phyloP scores from a whole-genome alignment of 2,888 invertebrate species.

The Drosophila borborema region DNA sequence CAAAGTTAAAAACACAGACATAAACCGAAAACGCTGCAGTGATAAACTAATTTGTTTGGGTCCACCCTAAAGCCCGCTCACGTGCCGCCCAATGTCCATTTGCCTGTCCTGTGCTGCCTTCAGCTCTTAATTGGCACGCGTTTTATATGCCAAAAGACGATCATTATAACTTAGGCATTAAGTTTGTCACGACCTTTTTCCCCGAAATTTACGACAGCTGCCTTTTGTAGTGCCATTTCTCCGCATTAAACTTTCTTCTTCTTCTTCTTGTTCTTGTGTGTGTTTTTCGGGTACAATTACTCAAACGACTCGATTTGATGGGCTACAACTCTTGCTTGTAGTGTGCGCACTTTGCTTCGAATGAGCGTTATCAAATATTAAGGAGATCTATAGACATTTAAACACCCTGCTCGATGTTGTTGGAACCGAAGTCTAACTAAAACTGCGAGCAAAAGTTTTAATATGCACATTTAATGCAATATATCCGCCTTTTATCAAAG shows the following conservation, averaged over 20 bases:
- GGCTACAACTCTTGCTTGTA: neutral
- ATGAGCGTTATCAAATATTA: neutral
- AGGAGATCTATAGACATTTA: neutral
- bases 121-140: conserved; percentile 47
- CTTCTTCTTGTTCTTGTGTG: neutral
- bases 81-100: conserved; percentile 24
- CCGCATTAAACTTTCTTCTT: conserved; percentile 16
- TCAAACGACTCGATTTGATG: conserved; percentile 21
- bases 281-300: conserved; percentile 14
- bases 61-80: conserved; percentile 1
- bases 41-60: conserved; percentile 60
- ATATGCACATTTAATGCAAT: neutral
- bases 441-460: neutral
- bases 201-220: conserved; percentile 18
- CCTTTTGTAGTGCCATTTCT: conserved; percentile 8
- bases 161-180: conserved; percentile 39
- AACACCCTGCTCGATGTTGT: conserved; percentile 1
- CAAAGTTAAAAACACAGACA: conserved; percentile 42
- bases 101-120: conserved; percentile 10
- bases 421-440: too few relatives aligned
- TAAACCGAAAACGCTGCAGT: conserved; percentile 42
- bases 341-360: conserved; percentile 11
- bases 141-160: conserved; percentile 16
- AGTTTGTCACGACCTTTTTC: conserved; percentile 17
- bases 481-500: too few relatives aligned